These are phyloP conservation scores for Nematopogon swammerdamellus DNA, from an alignment of 2,888 invertebrate species.

Conservation along the genomic window DNA sequence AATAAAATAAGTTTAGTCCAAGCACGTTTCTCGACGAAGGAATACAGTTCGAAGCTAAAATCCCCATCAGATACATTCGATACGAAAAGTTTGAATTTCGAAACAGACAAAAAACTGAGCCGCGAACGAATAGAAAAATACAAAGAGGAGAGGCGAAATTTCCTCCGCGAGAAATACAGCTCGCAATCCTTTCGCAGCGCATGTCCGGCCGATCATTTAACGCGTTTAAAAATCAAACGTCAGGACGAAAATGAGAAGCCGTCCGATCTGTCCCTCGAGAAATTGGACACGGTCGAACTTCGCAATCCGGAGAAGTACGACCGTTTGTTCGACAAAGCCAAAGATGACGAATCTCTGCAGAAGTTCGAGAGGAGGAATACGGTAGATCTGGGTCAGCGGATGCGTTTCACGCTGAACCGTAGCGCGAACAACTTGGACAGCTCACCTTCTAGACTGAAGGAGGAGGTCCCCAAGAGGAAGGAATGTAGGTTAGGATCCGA, in stretches of 20 bases:
- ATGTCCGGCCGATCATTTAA: constrained; percentile 49
- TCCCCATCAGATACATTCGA: constrained; percentile 32
- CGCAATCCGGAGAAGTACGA: constrained; percentile 8
- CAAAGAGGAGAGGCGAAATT: constrained; percentile 84
- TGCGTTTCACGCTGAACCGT: constrained; percentile 38
- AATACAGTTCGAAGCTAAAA: constrained; percentile 28
- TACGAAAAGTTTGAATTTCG: constrained; percentile 15
- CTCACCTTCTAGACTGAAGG: constrained; percentile 23
- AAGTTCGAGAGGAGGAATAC: constrained; percentile 48
- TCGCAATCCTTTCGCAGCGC: constrained; percentile 73
- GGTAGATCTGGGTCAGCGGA: constrained; percentile 42
- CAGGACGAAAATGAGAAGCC: constrained; percentile 13
- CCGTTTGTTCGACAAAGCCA: constrained; percentile 20
- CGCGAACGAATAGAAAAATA: constrained; percentile 86
- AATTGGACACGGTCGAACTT: constrained; percentile 16
- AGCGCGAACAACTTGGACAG: constrained; percentile 38
- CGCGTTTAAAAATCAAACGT: constrained; percentile 37
- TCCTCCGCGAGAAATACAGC: constrained; percentile 81
- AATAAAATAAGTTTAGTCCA: constrained; percentile 61
- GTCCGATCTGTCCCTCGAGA: constrained; percentile 8
- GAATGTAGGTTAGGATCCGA: constrained; percentile 7
- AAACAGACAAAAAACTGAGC: constrained; percentile 59
- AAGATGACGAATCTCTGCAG: constrained; percentile 23
- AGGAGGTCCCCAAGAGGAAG: constrained; percentile 7
- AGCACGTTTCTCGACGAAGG: constrained; percentile 29